Evolutionary conservation across 2,888 invertebrate genomes (phyloP).

Genomic region (Itoplectis maculator): DNA sequence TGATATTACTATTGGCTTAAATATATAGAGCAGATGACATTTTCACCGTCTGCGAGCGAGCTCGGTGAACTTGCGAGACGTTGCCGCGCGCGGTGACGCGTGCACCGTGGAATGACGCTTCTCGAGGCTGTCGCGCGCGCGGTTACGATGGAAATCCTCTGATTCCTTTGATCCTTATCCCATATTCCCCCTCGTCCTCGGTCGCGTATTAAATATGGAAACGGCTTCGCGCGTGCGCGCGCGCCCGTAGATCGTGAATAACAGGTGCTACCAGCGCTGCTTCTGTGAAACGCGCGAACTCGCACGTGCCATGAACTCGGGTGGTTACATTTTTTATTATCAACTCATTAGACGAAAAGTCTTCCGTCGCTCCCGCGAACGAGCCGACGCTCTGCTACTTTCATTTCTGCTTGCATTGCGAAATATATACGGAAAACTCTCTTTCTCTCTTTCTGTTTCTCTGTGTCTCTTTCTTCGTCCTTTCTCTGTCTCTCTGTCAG

Average conservation of each 20-base stretch:
- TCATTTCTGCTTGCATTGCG: background rate
- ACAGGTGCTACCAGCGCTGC: background rate
- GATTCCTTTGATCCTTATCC: constrained; percentile 54
- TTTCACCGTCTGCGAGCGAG: constrained; percentile 7
- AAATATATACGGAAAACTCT: background rate
- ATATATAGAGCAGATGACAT: constrained; percentile 17
- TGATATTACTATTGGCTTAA: constrained; percentile 33
- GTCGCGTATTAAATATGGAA: constrained; percentile 44
- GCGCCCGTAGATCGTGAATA: background rate
- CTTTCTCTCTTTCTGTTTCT: too few species aligned
- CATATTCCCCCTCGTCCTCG: constrained; percentile 20
- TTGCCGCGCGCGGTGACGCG: constrained; percentile 1
- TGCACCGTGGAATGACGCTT: background rate
- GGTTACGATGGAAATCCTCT: constrained; percentile 48
- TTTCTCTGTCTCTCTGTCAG: too few species aligned
- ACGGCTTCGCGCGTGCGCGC: background rate
- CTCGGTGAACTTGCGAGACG: background rate
- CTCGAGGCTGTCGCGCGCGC: background rate
- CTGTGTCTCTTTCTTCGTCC: too few species aligned
- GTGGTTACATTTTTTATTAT: constrained; percentile 29
- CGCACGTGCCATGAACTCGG: background rate
- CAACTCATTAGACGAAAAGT: background rate
- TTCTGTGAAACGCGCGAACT: constrained; percentile 14
- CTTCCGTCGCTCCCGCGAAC: background rate
- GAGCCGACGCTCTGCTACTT: background rate